Evolutionary conservation across 53 echinoderm and acorn worm genomes (phyloP), one percentile per base, ranked within the genome.

Genomic region (Pentamera pediparva): DNA sequence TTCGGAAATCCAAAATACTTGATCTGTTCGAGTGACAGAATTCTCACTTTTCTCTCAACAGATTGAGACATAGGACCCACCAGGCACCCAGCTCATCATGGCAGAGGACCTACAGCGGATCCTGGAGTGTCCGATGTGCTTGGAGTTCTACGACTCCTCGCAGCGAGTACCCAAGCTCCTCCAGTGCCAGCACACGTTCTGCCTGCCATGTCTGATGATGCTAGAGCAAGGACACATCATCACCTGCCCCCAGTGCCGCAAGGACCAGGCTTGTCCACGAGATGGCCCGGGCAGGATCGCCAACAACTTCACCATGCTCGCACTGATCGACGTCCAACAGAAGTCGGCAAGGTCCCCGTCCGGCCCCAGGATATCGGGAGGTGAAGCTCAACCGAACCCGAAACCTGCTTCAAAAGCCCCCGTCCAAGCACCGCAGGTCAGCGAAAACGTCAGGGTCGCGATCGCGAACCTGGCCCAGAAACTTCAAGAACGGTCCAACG

Each of bases 261-360:
- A 79, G 20, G 82, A 90, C 41, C 86, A 87, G 34, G 37, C 67
- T 37, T 81, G 81, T 36, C 90, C 94, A 0, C 67, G 34, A 39
- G 87, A 75, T 2, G 94, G 94, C 2, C 71, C 77, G 10, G 58
- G 62, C 37, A 84, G 85, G 38, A 51, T 94, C 11, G 90, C 94
- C 1, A 94, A 94, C 58, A 90, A 94, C 55, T 94, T 94, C 79
- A 94, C 94, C 13, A 94, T 94, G 94, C 76, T 94, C 21, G 82
- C 94, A 12, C 61, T 94, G 47, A 51, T 94, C 0, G 90, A 94
- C 30, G 87, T 87, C 34, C 90, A 94, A 30, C 76, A 74, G 17
- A 92, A 85, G 39, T 72, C 73, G 30, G 49, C 26, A 13, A 33
- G 32, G 32, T 32, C 35, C 17, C 35, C 73, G 34, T 21, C 34